Evolutionary conservation across 1,140 invertebrate species (phyloP).

Genomic region (Drosophila nigromelanica): DNA sequence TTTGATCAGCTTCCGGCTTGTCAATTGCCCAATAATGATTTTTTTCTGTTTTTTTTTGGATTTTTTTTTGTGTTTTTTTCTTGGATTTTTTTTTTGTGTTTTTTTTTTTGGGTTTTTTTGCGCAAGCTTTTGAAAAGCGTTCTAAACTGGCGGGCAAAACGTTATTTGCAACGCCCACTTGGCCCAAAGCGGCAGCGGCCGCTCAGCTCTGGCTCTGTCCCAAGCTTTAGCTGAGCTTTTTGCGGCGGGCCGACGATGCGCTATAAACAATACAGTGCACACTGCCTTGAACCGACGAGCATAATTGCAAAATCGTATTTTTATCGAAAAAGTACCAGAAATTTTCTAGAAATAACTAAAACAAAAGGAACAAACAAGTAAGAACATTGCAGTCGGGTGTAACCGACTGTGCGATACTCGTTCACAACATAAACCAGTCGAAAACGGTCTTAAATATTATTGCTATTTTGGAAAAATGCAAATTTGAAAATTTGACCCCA

Average conservation of each 20-base stretch:
- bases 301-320: no score
- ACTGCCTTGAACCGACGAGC: background rate
- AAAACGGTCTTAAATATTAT: no score
- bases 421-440: no score
- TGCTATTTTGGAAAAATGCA: no score
- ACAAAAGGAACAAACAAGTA: no score
- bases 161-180: constrained; percentile 72
- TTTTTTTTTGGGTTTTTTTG: no score
- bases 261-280: background rate
- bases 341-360: no score
- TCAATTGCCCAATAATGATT: constrained; percentile 7
- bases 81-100: background rate
- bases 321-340: no score
- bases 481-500: no score
- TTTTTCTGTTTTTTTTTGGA: no score
- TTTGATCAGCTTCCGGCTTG: constrained; percentile 23
- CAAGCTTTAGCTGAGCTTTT: constrained; percentile 55
- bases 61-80: background rate
- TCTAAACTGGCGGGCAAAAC: constrained; percentile 36
- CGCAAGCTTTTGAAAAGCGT: constrained; percentile 1
- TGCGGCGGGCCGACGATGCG: constrained; percentile 12
- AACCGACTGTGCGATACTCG: no score
- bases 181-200: constrained; percentile 10
- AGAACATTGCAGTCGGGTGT: no score
- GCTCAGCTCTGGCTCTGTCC: background rate